phyloP scores from a whole-genome alignment of 2,797 vertebrate species.

The Coranthus polyacanthus region DNA sequence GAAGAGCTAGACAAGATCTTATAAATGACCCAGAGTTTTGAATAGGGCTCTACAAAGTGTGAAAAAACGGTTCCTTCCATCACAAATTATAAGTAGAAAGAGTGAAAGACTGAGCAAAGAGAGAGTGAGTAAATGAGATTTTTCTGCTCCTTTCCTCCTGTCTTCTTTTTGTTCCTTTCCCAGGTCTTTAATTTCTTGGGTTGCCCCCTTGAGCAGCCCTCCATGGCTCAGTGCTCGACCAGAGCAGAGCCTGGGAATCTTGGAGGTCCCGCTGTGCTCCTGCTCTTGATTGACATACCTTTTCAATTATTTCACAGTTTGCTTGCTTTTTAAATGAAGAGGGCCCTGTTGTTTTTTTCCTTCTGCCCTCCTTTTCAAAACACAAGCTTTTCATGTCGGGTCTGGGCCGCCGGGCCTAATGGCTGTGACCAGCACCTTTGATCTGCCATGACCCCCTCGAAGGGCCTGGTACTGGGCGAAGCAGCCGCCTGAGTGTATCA shows the following conservation, averaged over 20 bases:
- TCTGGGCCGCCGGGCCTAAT: slow-evolving; percentile 86
- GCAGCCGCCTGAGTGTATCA: slow-evolving; percentile 75
- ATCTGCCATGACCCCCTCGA: slow-evolving; percentile 86
- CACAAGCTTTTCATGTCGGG: slow-evolving; percentile 88
- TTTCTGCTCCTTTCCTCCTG: slow-evolving; percentile 68
- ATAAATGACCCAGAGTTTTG: slow-evolving; percentile 81
- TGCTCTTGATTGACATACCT: slow-evolving; percentile 90
- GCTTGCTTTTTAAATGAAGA: slow-evolving; percentile 87
- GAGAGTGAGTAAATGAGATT: slow-evolving; percentile 64
- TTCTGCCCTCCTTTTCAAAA: slow-evolving; percentile 87
- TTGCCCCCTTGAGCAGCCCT: slow-evolving; percentile 83
- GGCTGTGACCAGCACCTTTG: slow-evolving; percentile 90
- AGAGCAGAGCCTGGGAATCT: slow-evolving; percentile 87
- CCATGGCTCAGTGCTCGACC: slow-evolving; percentile 83
- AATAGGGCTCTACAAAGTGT: slow-evolving; percentile 66
- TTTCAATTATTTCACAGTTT: slow-evolving; percentile 93
- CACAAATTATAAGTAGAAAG: slow-evolving; percentile 79
- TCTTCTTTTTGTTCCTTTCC: slow-evolving; percentile 77
- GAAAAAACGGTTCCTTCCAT: slow-evolving; percentile 80
- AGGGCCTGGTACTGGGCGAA: slow-evolving; percentile 78
- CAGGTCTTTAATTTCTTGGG: slow-evolving; percentile 85
- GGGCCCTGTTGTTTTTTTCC: slow-evolving; percentile 85
- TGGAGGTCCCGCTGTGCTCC: slow-evolving; percentile 80
- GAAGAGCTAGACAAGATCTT: slow-evolving; percentile 84
- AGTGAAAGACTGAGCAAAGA: slow-evolving; percentile 77